Evolutionary conservation across 2,113 vertebrate genomes (phyloP), one percentile per base, ranked within the genome.

Genomic region (Tychaedon coryphoeus): DNA sequence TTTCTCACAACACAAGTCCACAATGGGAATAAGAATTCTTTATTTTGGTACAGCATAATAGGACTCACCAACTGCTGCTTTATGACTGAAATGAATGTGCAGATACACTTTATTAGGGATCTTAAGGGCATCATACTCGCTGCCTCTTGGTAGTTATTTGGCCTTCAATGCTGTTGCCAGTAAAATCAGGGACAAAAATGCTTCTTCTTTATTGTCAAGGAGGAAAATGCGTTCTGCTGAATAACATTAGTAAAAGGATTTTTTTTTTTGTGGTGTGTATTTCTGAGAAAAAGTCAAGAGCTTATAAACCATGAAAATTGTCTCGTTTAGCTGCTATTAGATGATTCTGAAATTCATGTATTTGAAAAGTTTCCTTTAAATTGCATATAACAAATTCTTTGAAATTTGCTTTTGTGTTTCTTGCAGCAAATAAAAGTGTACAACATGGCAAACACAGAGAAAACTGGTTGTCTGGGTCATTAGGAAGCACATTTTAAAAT

Each of bases 401-500:
- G 0, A 25, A 54, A 79, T 75, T 60, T 90, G 2, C 2, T 85
- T 93, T 93, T 19, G 0, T n/a, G 7, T 47, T 31, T 56, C 12
- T 24, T 64, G 18, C 25, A 78, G 51, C 54, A 95, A 94, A 16
- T 36, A 89, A 71, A 38, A 66, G 22, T 65, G 51, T 77, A 36
- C 34, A 90, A 34, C 57, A 69, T 20, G 19, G 19, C 47, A 73
- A 92, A 62, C n/a, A 53, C 8, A 88, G 42, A 73, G 45, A 56
- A 88, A 97, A 83, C 43, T 93, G 43, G 26, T 91, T 93, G 42
- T 84, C 83, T 88, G 72, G 40, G n/a, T 94, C 73, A 95, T 97
- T 96, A 96, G 79, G 83, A 94, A 90, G 18, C 17, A 74, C 89
- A 89, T 93, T 95, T 75, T 24, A 4, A 77, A 89, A 92, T 47